Evolutionary conservation across 2,797 vertebrate genomes (phyloP).

Genomic region (Myoxocephalus aenaeus): DNA sequence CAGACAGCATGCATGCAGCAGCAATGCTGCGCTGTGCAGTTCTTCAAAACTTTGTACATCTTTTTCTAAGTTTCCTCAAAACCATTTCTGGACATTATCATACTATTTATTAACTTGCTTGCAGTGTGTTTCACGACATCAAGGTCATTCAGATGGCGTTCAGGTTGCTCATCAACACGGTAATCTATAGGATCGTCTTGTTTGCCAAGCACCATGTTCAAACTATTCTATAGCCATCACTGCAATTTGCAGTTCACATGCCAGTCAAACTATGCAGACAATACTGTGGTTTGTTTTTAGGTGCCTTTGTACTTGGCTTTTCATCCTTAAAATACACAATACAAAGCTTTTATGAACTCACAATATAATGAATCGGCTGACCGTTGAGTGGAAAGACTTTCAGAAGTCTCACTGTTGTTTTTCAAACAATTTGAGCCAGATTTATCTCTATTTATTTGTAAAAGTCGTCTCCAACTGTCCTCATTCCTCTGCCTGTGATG

Average conservation of each 20-base stretch:
- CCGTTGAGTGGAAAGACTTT: background rate
- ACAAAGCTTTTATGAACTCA: slow-evolving; percentile 7
- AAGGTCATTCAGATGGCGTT: background rate
- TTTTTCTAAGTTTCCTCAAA: slow-evolving; percentile 1
- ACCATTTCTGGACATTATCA: background rate
- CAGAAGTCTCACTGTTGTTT: background rate
- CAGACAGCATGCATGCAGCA: slow-evolving; percentile 34
- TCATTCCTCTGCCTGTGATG: slow-evolving; percentile 17
- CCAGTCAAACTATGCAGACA: slow-evolving; percentile 3
- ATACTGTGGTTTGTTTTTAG: background rate
- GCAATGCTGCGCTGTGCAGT: slow-evolving; percentile 42
- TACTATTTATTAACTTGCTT: slow-evolving; percentile 4
- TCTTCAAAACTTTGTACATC: slow-evolving; percentile 17
- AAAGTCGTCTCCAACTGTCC: slow-evolving; percentile 9
- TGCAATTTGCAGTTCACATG: background rate
- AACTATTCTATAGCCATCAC: background rate
- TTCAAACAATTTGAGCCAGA: background rate
- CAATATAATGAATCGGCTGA: background rate
- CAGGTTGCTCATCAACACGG: background rate
- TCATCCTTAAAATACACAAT: background rate
- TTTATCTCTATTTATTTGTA: background rate
- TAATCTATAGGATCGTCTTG: background rate
- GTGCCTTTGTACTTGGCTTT: background rate
- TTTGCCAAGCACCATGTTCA: background rate
- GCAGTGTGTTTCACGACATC: background rate